phyloP scores from a whole-genome alignment of 2,113 vertebrate species.

The Hylia prasina region DNA sequence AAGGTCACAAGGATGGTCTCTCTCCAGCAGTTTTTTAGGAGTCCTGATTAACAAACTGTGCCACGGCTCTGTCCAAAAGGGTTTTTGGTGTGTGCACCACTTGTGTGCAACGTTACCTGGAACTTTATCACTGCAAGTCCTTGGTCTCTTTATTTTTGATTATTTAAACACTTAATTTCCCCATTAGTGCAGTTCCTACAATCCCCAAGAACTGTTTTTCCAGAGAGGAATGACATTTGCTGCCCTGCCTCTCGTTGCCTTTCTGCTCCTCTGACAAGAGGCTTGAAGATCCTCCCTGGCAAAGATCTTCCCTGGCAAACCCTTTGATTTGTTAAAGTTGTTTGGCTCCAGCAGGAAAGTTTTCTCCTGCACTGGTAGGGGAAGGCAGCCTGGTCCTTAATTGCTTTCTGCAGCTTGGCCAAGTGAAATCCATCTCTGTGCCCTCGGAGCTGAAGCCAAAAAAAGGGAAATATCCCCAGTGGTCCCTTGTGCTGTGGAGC shows the following conservation, averaged over 20 bases:
- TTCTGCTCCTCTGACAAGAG: not conserved
- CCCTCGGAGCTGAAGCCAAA: not conserved
- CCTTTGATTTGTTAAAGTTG: not conserved
- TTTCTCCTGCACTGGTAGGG: not conserved
- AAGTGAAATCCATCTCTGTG: conserved; percentile 18
- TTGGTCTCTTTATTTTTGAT: not conserved
- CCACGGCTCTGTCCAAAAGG: not conserved
- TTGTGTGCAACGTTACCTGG: not conserved
- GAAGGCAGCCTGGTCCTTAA: not conserved
- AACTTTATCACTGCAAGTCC: not conserved
- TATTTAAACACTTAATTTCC: conserved; percentile 25
- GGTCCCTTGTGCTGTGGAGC: not conserved
- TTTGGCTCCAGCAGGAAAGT: not conserved
- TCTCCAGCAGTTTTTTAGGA: not conserved
- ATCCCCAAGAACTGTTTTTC: not conserved
- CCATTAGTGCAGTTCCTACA: conserved; percentile 63
- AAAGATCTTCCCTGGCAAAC: not conserved
- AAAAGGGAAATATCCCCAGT: not conserved
- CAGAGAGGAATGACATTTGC: not conserved
- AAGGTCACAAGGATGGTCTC: not conserved
- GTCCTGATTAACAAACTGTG: not conserved
- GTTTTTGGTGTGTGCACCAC: not conserved
- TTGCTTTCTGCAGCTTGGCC: not conserved
- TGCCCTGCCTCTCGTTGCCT: not conserved
- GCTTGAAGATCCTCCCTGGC: not conserved